Base-by-base conservation (phyloP, 2,888 invertebrate species). In the Oxyscelio sp. region DNA sequence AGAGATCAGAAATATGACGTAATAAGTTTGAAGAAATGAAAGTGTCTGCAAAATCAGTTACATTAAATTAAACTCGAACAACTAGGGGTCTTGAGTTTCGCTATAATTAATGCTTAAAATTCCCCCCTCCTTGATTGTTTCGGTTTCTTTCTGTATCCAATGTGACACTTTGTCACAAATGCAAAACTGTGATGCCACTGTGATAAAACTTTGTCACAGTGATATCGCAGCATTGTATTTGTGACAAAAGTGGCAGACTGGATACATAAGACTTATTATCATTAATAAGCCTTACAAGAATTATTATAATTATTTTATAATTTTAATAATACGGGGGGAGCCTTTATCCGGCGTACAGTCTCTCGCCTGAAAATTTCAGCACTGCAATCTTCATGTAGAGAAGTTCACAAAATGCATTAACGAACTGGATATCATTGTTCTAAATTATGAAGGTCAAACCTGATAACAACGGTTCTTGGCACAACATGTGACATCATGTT, bases 331-430 rank as follows among this genome's bases (percentile, higher is more conserved):
- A 66, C 82, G 88, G 87, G 89, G 89, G 90, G 90, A 91, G 90
- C 90, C 90, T 90, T 89, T 87, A 89, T 89, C 87, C 89, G 89
- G 89, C 86, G 83, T 78, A 75, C 85, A 84, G 82, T 68, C 77
- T 83, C 84, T 79, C 79, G 79, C 81, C 79, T 77, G 70, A 74
- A 85, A 79, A 71, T 83, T 75, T 71, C 79, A 80, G 73, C 78
- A 71, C 82, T 59, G 71, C 75, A 78, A 73, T 70, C 70, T 68
- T 70, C 40, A n/a, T 77, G 31, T 78, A 77, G 54, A 71, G 59
- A 83, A 83, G 52, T 68, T 68, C 19, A 56, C 48, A 45, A 66
- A 66, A 66, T 45, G 34, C 24, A 15, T 68, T 68, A 43, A 58
- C 13, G 52, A 71, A 50, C 70, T 65, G 75, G 63, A n/a, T 70